phyloP scores from a whole-genome alignment of 2,888 invertebrate genomes.

The Orthosia gothica region DNA sequence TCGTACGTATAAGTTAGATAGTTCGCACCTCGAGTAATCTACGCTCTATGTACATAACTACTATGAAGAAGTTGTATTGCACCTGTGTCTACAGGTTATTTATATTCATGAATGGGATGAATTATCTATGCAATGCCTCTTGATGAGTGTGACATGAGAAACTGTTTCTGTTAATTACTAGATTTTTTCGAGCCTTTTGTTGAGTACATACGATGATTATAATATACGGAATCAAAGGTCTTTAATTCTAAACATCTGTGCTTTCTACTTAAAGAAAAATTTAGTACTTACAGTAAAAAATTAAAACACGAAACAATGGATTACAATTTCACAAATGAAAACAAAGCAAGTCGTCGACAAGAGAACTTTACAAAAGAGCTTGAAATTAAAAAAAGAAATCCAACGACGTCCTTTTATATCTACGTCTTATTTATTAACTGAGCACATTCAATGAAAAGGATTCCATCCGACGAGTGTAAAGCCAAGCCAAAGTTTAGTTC shows the following conservation, averaged over 20 bases:
- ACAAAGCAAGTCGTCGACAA: constrained; percentile 53
- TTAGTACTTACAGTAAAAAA: constrained; percentile 23
- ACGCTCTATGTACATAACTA: constrained; percentile 54
- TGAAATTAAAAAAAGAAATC: constrained; percentile 37
- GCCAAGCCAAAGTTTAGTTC: constrained; percentile 35
- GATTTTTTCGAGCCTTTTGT: background rate
- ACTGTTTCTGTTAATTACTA: constrained; percentile 24
- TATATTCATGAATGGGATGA: constrained; percentile 63
- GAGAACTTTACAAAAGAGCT: constrained; percentile 47
- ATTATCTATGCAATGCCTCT: constrained; percentile 54
- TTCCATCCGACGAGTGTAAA: constrained; percentile 21
- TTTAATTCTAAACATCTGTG: constrained; percentile 9
- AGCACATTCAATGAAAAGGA: constrained; percentile 35
- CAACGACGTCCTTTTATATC: constrained; percentile 41
- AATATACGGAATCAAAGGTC: background rate
- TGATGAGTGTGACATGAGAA: constrained; percentile 31
- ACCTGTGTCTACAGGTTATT: constrained; percentile 67
- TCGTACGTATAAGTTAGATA: constrained; percentile 62
- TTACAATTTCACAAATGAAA: constrained; percentile 50
- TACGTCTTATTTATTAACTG: constrained; percentile 41
- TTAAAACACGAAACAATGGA: constrained; percentile 51
- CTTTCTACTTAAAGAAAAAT: constrained; percentile 1
- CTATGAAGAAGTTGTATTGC: constrained; percentile 61
- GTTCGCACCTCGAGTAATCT: constrained; percentile 67
- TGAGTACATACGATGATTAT: background rate